These are phyloP conservation scores for Euthynnus affinis DNA, from an alignment of 2,797 vertebrate species.

Conservation along the genomic window DNA sequence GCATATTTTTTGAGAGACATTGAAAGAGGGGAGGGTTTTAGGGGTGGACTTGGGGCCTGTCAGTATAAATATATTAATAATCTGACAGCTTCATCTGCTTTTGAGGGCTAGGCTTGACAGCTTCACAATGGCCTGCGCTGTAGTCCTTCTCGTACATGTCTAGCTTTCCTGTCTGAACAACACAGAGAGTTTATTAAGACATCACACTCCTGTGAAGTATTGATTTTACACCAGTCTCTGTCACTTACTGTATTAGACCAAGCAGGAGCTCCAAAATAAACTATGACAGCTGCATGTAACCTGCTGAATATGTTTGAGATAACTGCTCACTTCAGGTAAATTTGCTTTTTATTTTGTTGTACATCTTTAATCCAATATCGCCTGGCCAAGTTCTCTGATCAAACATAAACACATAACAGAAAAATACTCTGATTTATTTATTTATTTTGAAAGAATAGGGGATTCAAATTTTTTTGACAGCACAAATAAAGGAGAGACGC, in stretches of 20 bases:
- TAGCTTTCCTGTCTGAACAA: slow-evolving; percentile 84
- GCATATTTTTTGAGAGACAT: slow-evolving; percentile 83
- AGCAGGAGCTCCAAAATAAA: slow-evolving; percentile 78
- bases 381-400: slow-evolving; percentile 61
- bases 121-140: slow-evolving; percentile 86
- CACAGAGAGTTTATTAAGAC: slow-evolving; percentile 89
- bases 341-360: slow-evolving; percentile 60
- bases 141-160: slow-evolving; percentile 85
- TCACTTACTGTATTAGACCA: slow-evolving; percentile 83
- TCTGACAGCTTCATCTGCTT: slow-evolving; percentile 92
- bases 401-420: slow-evolving; percentile 50
- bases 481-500: slow-evolving; percentile 31
- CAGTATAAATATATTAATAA: slow-evolving; percentile 91
- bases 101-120: slow-evolving; percentile 87
- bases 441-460: slow-evolving; percentile 25
- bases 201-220: slow-evolving; percentile 87
- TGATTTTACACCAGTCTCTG: slow-evolving; percentile 84
- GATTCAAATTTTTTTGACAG: slow-evolving; percentile 32
- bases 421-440: slow-evolving; percentile 47
- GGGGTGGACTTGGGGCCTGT: slow-evolving; percentile 80
- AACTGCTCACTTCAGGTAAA: slow-evolving; percentile 66
- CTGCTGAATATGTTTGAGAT: slow-evolving; percentile 72
- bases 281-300: slow-evolving; percentile 79
- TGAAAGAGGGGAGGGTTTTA: slow-evolving; percentile 82
- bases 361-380: slow-evolving; percentile 69